phyloP scores from a whole-genome alignment of 2,888 invertebrate species.

The Nephrotoma guestfalica region DNA sequence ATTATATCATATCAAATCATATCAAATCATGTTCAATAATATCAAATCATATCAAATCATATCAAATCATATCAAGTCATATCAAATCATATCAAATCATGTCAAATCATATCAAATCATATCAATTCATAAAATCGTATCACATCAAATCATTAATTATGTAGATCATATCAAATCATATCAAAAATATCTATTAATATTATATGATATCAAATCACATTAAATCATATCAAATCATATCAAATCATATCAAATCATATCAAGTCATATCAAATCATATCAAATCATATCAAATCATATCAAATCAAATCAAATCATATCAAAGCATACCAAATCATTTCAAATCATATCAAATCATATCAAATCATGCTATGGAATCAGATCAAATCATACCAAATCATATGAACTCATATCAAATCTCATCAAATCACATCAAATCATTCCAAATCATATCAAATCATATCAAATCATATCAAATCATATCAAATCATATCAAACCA shows the following conservation, averaged over 20 bases:
- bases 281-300: not conserved
- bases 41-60: not conserved
- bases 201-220: not conserved
- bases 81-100: not conserved
- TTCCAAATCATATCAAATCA: not conserved
- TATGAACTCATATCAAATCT: not conserved
- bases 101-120: not conserved
- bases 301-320: not conserved
- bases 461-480: not conserved
- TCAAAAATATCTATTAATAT: too few species aligned
- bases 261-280: not conserved
- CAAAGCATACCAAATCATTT: not conserved
- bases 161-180: not conserved
- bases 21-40: too few species aligned
- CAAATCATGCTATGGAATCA: not conserved
- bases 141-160: not conserved
- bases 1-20: not conserved
- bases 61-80: not conserved
- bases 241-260: not conserved
- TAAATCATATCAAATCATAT: not conserved
- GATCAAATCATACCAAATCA: not conserved
- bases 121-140: not conserved
- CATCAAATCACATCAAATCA: not conserved
- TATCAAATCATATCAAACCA: not conserved
- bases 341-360: not conserved